Conservation (phyloP, 2,888 invertebrate genomes). For the Aspidiotus destructor region DNA sequence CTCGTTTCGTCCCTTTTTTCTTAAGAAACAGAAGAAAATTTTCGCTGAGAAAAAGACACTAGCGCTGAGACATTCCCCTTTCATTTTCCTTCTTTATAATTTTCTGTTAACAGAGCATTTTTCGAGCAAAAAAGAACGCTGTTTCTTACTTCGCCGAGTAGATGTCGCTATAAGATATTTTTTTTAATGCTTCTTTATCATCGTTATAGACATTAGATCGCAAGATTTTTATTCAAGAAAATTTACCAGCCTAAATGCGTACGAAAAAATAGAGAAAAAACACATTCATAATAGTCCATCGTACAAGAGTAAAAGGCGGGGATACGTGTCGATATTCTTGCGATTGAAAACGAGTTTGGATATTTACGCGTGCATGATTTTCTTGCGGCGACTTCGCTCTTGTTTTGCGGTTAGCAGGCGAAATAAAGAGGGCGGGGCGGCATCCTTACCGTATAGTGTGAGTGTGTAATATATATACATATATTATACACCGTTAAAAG, state of each 20-base stretch:
- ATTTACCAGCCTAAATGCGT: neutral
- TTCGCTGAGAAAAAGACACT: constrained; percentile 6
- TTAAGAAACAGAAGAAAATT: constrained; percentile 18
- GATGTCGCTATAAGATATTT: constrained; percentile 22
- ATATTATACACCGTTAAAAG: constrained; percentile 10
- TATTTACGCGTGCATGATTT: constrained; percentile 26
- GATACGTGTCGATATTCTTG: too few relatives aligned
- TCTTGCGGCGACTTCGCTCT: constrained; percentile 28
- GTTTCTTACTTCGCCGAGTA: constrained; percentile 15
- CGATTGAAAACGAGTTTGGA: too few relatives aligned
- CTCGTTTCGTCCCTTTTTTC: constrained; percentile 19
- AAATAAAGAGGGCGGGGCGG: constrained; percentile 26
- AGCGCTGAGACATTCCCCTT: constrained; percentile 19
- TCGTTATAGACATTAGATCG: neutral
- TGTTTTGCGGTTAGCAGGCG: constrained; percentile 24
- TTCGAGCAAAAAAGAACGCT: neutral
- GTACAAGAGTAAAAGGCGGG: too few relatives aligned
- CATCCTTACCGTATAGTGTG: too few relatives aligned
- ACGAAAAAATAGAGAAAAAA: neutral
- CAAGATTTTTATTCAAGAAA: neutral
- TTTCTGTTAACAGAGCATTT: neutral
- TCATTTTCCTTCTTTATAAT: constrained; percentile 19
- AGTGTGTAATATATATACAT: neutral
- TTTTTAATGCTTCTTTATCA: constrained; percentile 7
- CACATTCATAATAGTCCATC: neutral